phyloP scores from a whole-genome alignment of 2,888 invertebrate genomes.

The Perizoma flavofasciatum region DNA sequence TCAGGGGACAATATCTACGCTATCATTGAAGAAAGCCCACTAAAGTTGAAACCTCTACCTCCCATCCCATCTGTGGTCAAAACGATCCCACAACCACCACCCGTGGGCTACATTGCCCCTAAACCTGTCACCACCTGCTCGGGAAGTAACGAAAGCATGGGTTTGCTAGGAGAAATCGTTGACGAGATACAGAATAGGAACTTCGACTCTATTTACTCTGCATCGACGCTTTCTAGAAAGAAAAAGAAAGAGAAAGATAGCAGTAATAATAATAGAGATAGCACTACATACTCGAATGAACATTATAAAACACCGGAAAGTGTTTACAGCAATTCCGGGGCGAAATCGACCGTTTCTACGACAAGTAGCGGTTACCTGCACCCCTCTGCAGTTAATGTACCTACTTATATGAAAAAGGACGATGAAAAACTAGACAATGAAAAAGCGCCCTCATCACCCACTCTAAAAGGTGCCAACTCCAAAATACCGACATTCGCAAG shows the following conservation, averaged over 20 bases:
- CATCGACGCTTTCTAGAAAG: conserved; percentile 87
- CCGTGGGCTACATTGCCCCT: conserved; percentile 76
- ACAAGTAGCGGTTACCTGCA: conserved; percentile 90
- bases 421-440: conserved; percentile 60
- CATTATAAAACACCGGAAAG: conserved; percentile 85
- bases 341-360: conserved; percentile 84
- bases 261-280: conserved; percentile 63
- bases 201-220: conserved; percentile 94
- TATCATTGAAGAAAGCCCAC: conserved; percentile 91
- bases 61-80: conserved; percentile 62
- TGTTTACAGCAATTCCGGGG: conserved; percentile 86
- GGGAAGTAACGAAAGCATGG: conserved; percentile 88
- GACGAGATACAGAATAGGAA: conserved; percentile 94
- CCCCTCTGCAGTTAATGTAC: conserved; percentile 88
- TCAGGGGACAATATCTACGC: conserved; percentile 92
- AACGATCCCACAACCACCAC: conserved; percentile 69
- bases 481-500: conserved; percentile 76
- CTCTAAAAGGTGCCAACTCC: conserved; percentile 68
- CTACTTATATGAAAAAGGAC: conserved; percentile 66
- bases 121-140: conserved; percentile 72
- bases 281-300: conserved; percentile 85
- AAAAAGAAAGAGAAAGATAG: conserved; percentile 78
- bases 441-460: conserved; percentile 68
- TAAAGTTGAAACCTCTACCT: conserved; percentile 71
- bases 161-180: conserved; percentile 93